Evolutionary conservation across 2,113 vertebrate genomes (phyloP).

Genomic region (Melanostigma gelatinosum): DNA sequence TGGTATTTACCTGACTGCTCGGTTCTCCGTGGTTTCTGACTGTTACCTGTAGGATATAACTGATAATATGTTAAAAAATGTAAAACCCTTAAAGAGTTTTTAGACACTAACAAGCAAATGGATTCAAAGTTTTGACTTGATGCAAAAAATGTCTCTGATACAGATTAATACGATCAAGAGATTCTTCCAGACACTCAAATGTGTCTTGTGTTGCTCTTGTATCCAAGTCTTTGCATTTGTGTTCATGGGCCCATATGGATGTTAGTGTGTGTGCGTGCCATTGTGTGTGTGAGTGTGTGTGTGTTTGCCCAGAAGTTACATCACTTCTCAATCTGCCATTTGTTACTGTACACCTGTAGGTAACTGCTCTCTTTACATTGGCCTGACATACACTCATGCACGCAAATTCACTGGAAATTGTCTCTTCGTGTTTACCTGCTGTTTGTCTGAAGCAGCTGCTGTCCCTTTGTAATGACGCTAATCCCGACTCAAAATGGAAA

Average conservation of each 20-base stretch:
- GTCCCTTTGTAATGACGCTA: conserved; percentile 60
- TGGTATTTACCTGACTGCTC: conserved; percentile 3
- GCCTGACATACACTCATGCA: not conserved
- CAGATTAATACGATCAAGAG: not conserved
- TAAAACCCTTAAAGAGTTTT: not conserved
- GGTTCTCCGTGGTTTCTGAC: not conserved
- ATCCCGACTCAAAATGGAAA: conserved; percentile 54
- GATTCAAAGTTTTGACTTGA: not conserved
- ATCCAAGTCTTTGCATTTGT: not conserved
- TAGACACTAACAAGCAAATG: not conserved
- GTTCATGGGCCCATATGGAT: not conserved
- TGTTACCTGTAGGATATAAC: not conserved
- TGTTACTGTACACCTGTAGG: conserved; percentile 45
- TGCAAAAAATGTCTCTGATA: not conserved
- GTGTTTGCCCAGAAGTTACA: not conserved
- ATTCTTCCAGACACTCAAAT: not conserved
- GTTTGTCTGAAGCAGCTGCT: conserved; percentile 65
- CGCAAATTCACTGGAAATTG: conserved; percentile 21
- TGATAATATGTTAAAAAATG: not conserved
- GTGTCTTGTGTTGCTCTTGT: not conserved
- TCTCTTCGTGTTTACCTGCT: conserved; percentile 40
- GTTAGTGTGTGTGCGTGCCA: not conserved
- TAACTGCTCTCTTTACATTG: conserved; percentile 39
- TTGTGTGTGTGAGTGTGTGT: not conserved
- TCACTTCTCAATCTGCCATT: conserved; percentile 22